Base-by-base conservation (phyloP, 2,888 invertebrate genomes). In the Ochlodes sylvanus region DNA sequence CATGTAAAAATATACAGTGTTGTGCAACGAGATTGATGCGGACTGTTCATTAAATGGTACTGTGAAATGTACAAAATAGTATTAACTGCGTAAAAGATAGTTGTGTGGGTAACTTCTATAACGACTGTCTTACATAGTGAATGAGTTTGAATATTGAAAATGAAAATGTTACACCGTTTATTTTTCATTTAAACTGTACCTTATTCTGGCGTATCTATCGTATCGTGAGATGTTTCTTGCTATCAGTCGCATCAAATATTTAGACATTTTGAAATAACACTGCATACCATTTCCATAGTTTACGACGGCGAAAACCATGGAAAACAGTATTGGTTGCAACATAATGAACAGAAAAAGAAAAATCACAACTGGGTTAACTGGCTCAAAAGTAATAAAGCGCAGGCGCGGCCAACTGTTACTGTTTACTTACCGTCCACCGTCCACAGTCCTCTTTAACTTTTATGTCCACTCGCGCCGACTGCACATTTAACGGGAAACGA, bases 341-440 rank as follows among this genome's bases (percentile, higher is more conserved):
- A 50, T 10, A 19, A 17, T 17, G 19, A 19, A 19, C 9, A 19
- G 10, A 19, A 47, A 47, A 17, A 50, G 17, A 19, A 50, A 10
- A 50, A 50, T 12, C 50, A 50, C 19, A 50, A 50, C 0, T 50
- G 19, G 50, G 50, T 50, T 50, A 50, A 50, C 50, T 50, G 50
- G 17, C 50, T 19, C 19, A 12, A 50, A 50, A 41, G 38, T 27
- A 27, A 52, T 34, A 47, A 65, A n/a, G 41, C 27, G 42, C 6
- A 61, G 41, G 44, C 52, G 60, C 60, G 19, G 17, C 41, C 54
- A 66, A 42, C 50, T 66, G 52, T 41, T 27, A 42, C 44, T 17
- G 60, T 60, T 66, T 54, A 32, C 14, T 66, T 17, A 44, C 34
- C 64, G 21, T 21, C 19, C 15, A 7, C 44, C 44, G 7, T 50